Conservation (phyloP, 2,888 invertebrate species). For the Rhagium mordax region DNA sequence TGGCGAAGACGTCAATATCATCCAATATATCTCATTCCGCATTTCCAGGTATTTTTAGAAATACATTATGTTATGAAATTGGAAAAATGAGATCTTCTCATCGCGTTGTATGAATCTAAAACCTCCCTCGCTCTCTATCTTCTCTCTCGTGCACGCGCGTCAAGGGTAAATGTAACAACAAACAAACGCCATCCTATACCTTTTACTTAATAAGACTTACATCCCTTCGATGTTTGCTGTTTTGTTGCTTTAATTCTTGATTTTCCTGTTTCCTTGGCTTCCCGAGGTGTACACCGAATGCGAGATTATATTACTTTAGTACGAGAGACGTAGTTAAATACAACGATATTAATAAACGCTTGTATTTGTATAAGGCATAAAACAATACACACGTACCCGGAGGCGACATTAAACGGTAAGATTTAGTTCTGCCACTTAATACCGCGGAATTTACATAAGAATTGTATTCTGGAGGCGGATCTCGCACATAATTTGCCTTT, state of each 20-base stretch:
- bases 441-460: too few relatives aligned
- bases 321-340: neutral
- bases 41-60: slow-evolving; percentile 40
- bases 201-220: slow-evolving; percentile 6
- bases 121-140: neutral
- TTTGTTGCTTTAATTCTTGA: neutral
- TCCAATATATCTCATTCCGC: slow-evolving; percentile 37
- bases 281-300: neutral
- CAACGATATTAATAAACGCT: neutral
- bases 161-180: neutral
- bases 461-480: too few relatives aligned
- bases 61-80: slow-evolving; percentile 30
- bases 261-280: neutral
- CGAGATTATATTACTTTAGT: neutral
- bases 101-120: neutral
- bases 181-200: neutral
- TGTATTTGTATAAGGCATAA: neutral
- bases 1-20: slow-evolving; percentile 14
- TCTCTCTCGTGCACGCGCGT: neutral
- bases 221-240: neutral
- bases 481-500: too few relatives aligned
- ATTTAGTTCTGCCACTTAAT: too few relatives aligned
- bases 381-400: neutral
- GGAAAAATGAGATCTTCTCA: slow-evolving; percentile 28
- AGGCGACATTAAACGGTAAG: too few relatives aligned